phyloP scores from a whole-genome alignment of 1,140 invertebrate species.

The Antheraea mylitta region DNA sequence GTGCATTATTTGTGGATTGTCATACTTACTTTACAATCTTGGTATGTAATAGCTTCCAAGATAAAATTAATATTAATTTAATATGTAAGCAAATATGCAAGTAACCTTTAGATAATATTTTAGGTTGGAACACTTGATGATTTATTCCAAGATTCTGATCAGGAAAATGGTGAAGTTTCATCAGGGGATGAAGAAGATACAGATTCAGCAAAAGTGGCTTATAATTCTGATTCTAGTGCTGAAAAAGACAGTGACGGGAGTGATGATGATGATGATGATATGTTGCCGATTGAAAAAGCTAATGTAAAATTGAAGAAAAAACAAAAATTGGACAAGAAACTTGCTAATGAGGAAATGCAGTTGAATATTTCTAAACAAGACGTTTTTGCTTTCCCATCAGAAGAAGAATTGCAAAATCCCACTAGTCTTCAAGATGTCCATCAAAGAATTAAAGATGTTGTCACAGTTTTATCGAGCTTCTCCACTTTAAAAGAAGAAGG shows the following conservation, averaged over 20 bases:
- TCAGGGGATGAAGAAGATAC: constrained; percentile 54
- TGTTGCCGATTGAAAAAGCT: constrained; percentile 92
- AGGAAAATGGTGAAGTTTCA: constrained; percentile 58
- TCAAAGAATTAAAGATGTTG: constrained; percentile 94
- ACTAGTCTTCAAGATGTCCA: constrained; percentile 91
- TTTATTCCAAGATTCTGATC: constrained; percentile 68
- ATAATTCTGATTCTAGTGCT: constrained; percentile 74
- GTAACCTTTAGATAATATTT: constrained; percentile 25
- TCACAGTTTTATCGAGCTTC: constrained; percentile 94
- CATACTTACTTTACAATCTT: no score
- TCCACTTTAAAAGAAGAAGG: constrained; percentile 87
- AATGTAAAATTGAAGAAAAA: constrained; percentile 90
- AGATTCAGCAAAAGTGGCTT: constrained; percentile 49
- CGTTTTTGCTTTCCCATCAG: constrained; percentile 87
- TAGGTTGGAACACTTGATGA: constrained; percentile 74
- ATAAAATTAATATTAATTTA: background rate
- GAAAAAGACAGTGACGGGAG: constrained; percentile 60
- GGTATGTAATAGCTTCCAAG: background rate
- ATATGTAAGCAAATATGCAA: no score
- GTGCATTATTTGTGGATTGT: no score
- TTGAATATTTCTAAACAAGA: constrained; percentile 87
- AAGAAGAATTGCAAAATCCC: constrained; percentile 85
- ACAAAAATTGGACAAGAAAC: constrained; percentile 83
- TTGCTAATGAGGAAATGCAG: constrained; percentile 90
- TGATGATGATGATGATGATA: constrained; percentile 80